Evolutionary conservation across 2,113 vertebrate species (phyloP), one percentile per base, ranked within the genome.

Genomic region (Riparia riparia): DNA sequence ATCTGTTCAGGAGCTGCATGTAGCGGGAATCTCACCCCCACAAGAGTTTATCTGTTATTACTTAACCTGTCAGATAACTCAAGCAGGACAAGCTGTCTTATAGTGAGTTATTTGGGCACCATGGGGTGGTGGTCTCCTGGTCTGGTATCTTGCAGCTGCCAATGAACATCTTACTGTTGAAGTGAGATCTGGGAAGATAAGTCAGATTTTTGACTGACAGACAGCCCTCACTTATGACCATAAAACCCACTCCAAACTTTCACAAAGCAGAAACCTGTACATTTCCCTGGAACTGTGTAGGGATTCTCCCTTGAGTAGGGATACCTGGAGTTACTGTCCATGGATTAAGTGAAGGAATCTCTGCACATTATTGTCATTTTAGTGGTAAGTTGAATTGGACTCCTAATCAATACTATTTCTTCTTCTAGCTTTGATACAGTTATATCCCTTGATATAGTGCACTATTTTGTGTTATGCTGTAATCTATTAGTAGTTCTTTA

Each of bases 371-470:
- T 42, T 4, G 0, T n/a, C 8, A 51, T 63, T 63, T 51, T 45
- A 42, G 17, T 26, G 29, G 17, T 78, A 26, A 63, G 2, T 42
- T 42, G 17, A 22, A 17, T 28, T n/a, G 0, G 1, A 42, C 22
- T 51, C 13, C 22, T n/a, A 63, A 51, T 42, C 58, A 78, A 42
- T n/a, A 21, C 29, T 51, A 6, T 63, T n/a, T 63, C 10, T 64
- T 51, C 53, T 51, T 10, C 17, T n/a, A 42, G 22, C 31, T 64
- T 63, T 78, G 17, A n/a, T n/a, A 4, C 28, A 17, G 2, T 34
- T 60, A 25, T 26, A 14, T 78, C 6, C 37, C 47, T 51, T 64
- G 29, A 51, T 41, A 39, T 5, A 32, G 44, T 32, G 28, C 34
- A 31, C 34, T 49, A 28, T 20, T 61, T 26, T 41, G 41, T 61